Evolutionary conservation across 2,113 vertebrate genomes (phyloP).

Genomic region (Antennarius striatus): DNA sequence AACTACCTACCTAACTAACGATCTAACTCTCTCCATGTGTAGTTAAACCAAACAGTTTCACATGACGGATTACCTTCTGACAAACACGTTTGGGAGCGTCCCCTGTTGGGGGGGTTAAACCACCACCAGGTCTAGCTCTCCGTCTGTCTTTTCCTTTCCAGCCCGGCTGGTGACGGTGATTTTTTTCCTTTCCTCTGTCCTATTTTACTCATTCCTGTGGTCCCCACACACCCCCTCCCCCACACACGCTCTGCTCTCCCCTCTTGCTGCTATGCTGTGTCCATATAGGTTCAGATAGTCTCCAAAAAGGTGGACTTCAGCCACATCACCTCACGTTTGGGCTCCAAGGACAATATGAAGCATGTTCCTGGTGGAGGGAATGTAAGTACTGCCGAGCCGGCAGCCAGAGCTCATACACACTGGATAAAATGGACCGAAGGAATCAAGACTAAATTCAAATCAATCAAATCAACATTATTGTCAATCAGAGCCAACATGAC

Average conservation of each 20-base stretch:
- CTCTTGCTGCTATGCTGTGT: slow-evolving; percentile 83
- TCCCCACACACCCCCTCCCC: background rate
- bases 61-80: too few species aligned
- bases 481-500: too few species aligned
- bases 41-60: too few species aligned
- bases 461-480: background rate
- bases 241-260: slow-evolving; percentile 26
- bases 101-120: too few species aligned
- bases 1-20: too few species aligned
- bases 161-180: slow-evolving; percentile 40
- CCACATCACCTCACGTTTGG: slow-evolving; percentile 97
- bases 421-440: background rate
- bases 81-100: too few species aligned
- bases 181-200: slow-evolving; percentile 4
- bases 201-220: background rate
- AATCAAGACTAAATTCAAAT: background rate
- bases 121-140: background rate
- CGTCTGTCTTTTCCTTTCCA: slow-evolving; percentile 46
- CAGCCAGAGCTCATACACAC: slow-evolving; percentile 6
- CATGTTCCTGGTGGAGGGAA: slow-evolving; percentile 99
- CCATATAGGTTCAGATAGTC: slow-evolving; percentile 95
- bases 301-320: slow-evolving; percentile 99
- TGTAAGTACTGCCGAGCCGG: slow-evolving; percentile 87
- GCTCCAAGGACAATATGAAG: slow-evolving; percentile 99
- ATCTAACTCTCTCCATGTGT: too few species aligned